Percentiles rank a stretch among this genome's conserved stretches.
Conservation (phyloP, 1,140 invertebrate genomes). For the Drosophila willistoni region DNA sequence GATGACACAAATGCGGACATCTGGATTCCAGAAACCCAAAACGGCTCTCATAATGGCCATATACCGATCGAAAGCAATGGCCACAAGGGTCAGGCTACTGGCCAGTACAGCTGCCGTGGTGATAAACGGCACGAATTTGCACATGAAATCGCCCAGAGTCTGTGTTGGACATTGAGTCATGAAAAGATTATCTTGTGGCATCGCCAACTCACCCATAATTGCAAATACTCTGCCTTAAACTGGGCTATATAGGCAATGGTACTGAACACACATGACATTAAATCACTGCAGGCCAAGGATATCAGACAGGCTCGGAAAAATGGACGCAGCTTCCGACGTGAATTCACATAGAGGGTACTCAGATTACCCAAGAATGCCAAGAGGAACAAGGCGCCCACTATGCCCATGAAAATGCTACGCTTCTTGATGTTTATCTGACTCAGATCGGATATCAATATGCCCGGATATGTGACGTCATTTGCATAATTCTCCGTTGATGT, state of each 20-base stretch:
- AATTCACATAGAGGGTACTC: slow-evolving; percentile 66
- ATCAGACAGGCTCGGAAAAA: slow-evolving; percentile 82
- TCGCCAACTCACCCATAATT: slow-evolving; percentile 70
- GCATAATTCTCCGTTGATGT: slow-evolving; percentile 12
- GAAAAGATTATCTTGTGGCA: background rate
- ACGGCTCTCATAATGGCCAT: slow-evolving; percentile 82
- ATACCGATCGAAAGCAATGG: slow-evolving; percentile 85
- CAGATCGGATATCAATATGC: slow-evolving; percentile 45
- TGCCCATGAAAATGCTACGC: slow-evolving; percentile 31
- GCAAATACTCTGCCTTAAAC: slow-evolving; percentile 55
- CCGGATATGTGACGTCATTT: slow-evolving; percentile 23
- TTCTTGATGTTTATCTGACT: slow-evolving; percentile 34
- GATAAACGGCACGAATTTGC: slow-evolving; percentile 83
- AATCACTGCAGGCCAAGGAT: slow-evolving; percentile 83
- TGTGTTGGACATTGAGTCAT: slow-evolving; percentile 29
- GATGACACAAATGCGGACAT: slow-evolving; percentile 55
- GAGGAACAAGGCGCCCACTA: slow-evolving; percentile 42
- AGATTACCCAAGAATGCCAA: slow-evolving; percentile 66
- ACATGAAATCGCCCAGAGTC: slow-evolving; percentile 83
- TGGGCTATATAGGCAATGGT: slow-evolving; percentile 60
- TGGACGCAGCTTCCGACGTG: slow-evolving; percentile 62
- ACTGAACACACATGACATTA: slow-evolving; percentile 74
- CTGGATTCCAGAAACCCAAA: slow-evolving; percentile 83
- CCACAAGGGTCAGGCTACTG: slow-evolving; percentile 84
- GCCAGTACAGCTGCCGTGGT: slow-evolving; percentile 84